phyloP scores from a whole-genome alignment of 2,113 vertebrate genomes.

The Oenanthe oenanthe region DNA sequence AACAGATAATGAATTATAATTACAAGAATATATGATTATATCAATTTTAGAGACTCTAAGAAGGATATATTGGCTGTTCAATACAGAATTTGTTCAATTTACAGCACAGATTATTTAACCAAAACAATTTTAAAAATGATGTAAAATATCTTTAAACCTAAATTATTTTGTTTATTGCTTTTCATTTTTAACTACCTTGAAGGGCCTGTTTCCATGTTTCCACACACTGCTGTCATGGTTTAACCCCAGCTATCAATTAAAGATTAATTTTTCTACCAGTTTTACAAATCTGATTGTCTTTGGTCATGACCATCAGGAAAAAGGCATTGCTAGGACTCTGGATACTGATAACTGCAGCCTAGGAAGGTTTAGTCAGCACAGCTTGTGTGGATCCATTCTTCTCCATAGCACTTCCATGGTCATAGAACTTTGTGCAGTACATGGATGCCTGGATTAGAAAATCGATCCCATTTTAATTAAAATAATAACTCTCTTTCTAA shows the following conservation, averaged over 20 bases:
- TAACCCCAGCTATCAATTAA: background rate
- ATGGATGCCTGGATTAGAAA: background rate
- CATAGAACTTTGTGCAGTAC: background rate
- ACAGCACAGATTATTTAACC: background rate
- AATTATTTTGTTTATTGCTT: background rate
- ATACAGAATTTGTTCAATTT: background rate
- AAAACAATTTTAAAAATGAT: background rate
- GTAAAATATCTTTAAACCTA: background rate
- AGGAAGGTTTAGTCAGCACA: background rate
- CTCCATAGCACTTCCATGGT: background rate
- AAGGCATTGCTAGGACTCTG: background rate
- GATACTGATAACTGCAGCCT: background rate
- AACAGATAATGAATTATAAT: slow-evolving; percentile 13
- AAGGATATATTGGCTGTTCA: background rate
- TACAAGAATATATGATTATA: background rate
- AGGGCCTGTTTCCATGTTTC: background rate
- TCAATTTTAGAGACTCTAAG: background rate
- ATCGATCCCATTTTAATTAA: background rate
- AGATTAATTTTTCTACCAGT: background rate
- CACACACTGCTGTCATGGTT: background rate
- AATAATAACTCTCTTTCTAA: background rate
- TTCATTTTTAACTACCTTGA: background rate
- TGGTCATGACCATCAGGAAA: background rate
- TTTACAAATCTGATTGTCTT: background rate
- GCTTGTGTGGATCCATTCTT: background rate